Percentiles rank a stretch among this genome's conserved stretches.
Evolutionary conservation across 2,113 vertebrate species (phyloP).

Genomic region (Pandion haliaetus): DNA sequence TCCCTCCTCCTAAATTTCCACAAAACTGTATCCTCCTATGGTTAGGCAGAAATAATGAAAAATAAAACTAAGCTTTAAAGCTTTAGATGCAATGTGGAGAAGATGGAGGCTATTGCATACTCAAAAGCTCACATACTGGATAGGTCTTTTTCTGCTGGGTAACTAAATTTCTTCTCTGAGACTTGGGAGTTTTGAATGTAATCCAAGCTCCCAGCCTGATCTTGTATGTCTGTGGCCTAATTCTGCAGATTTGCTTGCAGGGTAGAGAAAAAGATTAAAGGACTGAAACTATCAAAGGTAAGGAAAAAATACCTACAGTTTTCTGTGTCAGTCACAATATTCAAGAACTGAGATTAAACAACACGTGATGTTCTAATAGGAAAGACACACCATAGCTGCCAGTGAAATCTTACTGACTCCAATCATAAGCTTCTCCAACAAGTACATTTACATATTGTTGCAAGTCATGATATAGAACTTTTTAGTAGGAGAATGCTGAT

Average conservation of each 20-base stretch:
- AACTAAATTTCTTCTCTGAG: not conserved
- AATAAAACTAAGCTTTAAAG: not conserved
- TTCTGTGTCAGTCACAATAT: not conserved
- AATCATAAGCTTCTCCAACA: not conserved
- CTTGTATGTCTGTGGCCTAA: conserved; percentile 6
- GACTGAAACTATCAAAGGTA: not conserved
- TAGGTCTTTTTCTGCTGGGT: not conserved
- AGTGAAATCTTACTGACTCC: not conserved
- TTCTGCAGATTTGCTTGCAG: not conserved
- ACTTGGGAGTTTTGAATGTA: not conserved
- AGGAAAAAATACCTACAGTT: not conserved
- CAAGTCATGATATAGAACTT: not conserved
- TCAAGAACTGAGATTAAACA: not conserved
- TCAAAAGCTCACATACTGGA: not conserved
- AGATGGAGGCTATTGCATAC: not conserved
- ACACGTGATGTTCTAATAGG: not conserved
- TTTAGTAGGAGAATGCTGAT: not conserved
- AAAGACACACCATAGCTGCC: not conserved
- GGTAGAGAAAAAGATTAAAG: not conserved
- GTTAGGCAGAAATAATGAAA: not conserved
- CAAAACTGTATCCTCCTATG: not conserved
- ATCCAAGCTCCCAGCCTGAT: not conserved
- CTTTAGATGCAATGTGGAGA: not conserved
- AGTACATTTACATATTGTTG: not conserved
- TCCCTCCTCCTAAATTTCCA: not conserved